Conservation (phyloP, 2,113 vertebrate genomes). For the Peromyscus californicus region DNA sequence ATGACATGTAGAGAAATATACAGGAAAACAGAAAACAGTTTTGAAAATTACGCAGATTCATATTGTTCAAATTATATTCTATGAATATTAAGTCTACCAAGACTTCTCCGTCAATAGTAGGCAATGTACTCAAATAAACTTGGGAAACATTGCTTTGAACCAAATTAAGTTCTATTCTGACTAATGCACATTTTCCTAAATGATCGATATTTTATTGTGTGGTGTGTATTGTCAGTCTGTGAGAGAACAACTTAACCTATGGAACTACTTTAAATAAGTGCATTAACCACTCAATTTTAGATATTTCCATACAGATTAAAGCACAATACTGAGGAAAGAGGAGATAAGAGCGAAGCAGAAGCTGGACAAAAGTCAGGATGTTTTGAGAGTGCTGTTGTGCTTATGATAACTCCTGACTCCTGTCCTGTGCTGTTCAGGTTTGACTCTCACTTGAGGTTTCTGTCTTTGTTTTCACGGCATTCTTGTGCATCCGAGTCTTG, state of each 20-base stretch:
- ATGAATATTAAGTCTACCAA: neutral
- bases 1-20: neutral
- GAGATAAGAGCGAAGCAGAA: neutral
- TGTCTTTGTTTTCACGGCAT: neutral
- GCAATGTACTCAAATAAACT: neutral
- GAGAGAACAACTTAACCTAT: neutral
- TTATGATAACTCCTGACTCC: neutral
- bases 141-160: neutral
- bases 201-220: neutral
- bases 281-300: neutral
- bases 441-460: neutral
- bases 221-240: neutral
- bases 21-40: slow-evolving; percentile 1
- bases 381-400: neutral
- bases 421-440: neutral
- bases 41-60: slow-evolving; percentile 23
- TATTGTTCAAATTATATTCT: slow-evolving; percentile 4
- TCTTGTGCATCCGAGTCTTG: neutral
- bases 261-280: neutral
- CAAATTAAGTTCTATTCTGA: neutral
- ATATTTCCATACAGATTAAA: neutral
- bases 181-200: neutral
- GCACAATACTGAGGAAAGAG: neutral
- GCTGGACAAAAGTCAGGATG: neutral
- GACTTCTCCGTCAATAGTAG: neutral